Percentiles rank a stretch among this genome's conserved stretches.
These are phyloP conservation scores for Pandemis corylana DNA, from an alignment of 2,888 invertebrate genomes.

Conservation along the genomic window DNA sequence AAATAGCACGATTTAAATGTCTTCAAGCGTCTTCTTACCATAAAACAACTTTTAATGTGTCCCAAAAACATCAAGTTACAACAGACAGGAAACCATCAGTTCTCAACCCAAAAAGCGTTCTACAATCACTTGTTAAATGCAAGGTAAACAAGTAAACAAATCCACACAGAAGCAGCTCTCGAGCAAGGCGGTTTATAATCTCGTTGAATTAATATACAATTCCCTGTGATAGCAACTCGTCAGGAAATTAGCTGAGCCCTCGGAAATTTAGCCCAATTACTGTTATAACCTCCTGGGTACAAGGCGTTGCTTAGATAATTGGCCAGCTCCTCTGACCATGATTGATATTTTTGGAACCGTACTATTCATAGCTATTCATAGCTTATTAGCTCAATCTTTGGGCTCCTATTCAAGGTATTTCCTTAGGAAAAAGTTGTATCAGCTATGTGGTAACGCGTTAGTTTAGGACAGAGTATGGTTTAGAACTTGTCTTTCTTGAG, in stretches of 20 bases:
- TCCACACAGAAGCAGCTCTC: not conserved
- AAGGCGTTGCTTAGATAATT: conserved; percentile 5
- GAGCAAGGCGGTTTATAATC: not conserved
- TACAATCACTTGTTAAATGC: not conserved
- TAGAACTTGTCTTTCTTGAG: no score
- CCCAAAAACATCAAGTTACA: not conserved
- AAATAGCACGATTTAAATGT: no score
- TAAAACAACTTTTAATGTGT: not conserved
- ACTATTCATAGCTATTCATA: not conserved
- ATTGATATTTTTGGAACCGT: not conserved
- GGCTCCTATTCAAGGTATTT: not conserved
- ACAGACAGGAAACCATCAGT: not conserved
- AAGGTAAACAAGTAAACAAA: conserved; percentile 17
- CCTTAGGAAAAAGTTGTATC: not conserved
- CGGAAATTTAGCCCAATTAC: conserved; percentile 27
- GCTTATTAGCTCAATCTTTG: not conserved
- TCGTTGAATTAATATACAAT: conserved; percentile 26
- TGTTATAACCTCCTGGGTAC: conserved; percentile 22
- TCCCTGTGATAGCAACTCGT: conserved; percentile 30
- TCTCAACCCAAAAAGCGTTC: not conserved
- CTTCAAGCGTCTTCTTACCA: no score
- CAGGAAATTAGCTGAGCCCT: conserved; percentile 13
- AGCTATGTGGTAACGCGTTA: not conserved
- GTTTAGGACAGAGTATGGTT: no score
- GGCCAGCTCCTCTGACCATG: not conserved